Conservation (phyloP, 2,888 invertebrate genomes). For the Thalpophila matura region DNA sequence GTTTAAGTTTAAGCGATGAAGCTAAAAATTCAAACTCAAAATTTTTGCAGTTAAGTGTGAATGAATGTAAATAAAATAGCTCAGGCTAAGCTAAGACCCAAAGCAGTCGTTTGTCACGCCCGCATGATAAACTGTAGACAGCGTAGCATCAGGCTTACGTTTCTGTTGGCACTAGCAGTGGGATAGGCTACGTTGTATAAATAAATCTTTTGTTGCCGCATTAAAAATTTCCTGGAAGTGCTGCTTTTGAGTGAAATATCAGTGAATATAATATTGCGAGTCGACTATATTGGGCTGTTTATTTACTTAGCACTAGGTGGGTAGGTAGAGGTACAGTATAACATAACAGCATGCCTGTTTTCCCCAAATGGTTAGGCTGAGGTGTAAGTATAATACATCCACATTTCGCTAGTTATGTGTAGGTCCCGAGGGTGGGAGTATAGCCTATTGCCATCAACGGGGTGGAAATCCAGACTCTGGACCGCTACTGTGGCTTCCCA, state of each 20-base stretch:
- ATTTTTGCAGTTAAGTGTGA: slow-evolving; percentile 3
- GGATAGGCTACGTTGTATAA: slow-evolving; percentile 15
- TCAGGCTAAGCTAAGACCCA: slow-evolving; percentile 20
- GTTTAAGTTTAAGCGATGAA: too few species aligned
- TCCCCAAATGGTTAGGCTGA: too few species aligned
- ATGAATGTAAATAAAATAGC: slow-evolving; percentile 31
- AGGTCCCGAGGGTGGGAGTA: too few species aligned
- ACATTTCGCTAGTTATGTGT: too few species aligned
- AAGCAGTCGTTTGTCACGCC: slow-evolving; percentile 30
- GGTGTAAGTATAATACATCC: too few species aligned
- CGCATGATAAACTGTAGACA: slow-evolving; percentile 41
- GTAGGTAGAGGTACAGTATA: too few species aligned
- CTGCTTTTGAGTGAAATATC: slow-evolving; percentile 10
- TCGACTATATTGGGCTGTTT: not conserved
- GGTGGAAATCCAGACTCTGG: too few species aligned
- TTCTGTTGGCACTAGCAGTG: slow-evolving; percentile 39
- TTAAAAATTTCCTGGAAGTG: slow-evolving; percentile 30
- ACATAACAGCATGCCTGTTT: too few species aligned
- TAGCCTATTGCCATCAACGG: too few species aligned
- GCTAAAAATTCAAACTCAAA: too few species aligned
- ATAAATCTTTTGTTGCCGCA: slow-evolving; percentile 25
- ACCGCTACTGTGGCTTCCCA: too few species aligned
- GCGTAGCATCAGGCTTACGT: slow-evolving; percentile 27
- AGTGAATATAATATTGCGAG: not conserved
- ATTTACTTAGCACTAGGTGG: slow-evolving; percentile 7